Evolutionary conservation across 2,797 vertebrate species (phyloP), one percentile per base, ranked within the genome.

Genomic region (Darevskia mixta): DNA sequence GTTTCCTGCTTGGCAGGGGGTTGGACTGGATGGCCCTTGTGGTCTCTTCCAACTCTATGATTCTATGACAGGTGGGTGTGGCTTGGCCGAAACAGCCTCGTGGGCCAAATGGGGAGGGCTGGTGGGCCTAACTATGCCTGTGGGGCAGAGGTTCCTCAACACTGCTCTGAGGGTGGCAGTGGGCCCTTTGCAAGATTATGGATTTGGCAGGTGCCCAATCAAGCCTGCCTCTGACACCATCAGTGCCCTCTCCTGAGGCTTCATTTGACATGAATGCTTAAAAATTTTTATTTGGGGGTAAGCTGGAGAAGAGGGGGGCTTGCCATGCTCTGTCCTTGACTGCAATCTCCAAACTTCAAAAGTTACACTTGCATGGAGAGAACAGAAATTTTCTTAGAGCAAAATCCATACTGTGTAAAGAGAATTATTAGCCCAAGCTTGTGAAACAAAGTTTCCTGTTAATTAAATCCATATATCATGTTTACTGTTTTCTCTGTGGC

Each of bases 401-500:
- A 79, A 72, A 83, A 43, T 49, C 45, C 66, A 35, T 73, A 38
- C 66, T 49, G 38, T 55, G 15, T 45, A 38, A 6, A 81, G 61
- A 76, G 58, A 64, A 75, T 75, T 41, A 81, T 64, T 73, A 73
- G 61, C 27, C 67, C 58, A n/a, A 27, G n/a, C 66, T 69, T 35
- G 8, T 79, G 45, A 72, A 73, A 41, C 18, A 29, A 29, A 32
- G 5, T 55, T 88, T 85, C 77, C 38, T 80, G 25, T 85, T 88
- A 66, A 88, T 88, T 66, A 80, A 85, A 88, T 13, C 58, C 76
- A 75, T 81, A 75, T 73, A 85, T 88, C 83, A 75, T n/a, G 73
- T 88, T 85, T 75, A 88, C 43, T 75, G 41, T 64, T 79, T 27
- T 69, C 73, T 78, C 29, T n/a, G 6, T 35, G 45, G 18, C 38